A percentile compares a stretch with the other conserved stretches of the same genome.
Evolutionary conservation across 2,797 vertebrate genomes (phyloP).

Genomic region (Brachymystax lenok): DNA sequence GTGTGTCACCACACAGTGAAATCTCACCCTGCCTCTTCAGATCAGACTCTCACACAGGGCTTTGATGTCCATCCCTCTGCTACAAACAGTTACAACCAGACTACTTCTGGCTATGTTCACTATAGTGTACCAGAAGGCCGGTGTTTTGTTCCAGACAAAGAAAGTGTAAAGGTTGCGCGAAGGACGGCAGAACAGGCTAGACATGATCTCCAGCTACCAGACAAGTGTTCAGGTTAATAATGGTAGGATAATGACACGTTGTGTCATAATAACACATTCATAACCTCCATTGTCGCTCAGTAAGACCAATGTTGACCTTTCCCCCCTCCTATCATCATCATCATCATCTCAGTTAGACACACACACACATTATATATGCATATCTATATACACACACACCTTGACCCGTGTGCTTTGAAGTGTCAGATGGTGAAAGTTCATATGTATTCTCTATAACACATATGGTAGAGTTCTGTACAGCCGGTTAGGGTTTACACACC

Average conservation of each 20-base stretch:
- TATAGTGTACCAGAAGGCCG: not conserved
- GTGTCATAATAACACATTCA: not conserved
- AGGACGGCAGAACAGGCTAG: not conserved
- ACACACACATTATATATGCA: not conserved
- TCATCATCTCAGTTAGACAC: not conserved
- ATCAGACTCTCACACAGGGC: constrained; percentile 20
- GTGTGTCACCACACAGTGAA: constrained; percentile 51
- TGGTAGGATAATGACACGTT: not conserved
- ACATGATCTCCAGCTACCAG: not conserved
- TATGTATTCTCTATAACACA: constrained; percentile 25
- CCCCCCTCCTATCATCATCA: not conserved
- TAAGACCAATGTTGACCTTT: not conserved
- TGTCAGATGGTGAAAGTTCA: constrained; percentile 14
- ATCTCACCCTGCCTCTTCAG: constrained; percentile 31
- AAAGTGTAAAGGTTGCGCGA: not conserved
- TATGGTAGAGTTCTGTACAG: constrained; percentile 23
- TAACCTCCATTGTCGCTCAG: not conserved
- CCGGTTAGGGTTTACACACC: not conserved
- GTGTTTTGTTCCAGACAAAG: not conserved
- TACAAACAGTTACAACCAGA: not conserved
- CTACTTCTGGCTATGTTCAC: not conserved
- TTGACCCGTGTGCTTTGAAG: constrained; percentile 19
- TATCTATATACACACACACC: not conserved
- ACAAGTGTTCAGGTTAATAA: not conserved
- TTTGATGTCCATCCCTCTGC: constrained; percentile 29